phyloP scores from a whole-genome alignment of 2,113 vertebrate genomes.

The Mellivora capensis region DNA sequence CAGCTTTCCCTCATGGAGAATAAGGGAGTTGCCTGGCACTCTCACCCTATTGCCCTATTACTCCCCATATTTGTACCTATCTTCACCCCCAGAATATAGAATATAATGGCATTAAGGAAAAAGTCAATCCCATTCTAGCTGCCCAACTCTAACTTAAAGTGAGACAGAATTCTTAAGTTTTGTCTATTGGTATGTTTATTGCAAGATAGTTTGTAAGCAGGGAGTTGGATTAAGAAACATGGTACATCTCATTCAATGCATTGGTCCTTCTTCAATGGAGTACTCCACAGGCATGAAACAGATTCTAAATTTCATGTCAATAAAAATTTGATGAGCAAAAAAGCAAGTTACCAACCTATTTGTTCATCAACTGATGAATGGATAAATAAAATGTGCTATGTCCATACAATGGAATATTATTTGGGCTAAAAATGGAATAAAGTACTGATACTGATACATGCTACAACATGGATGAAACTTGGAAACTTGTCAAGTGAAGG shows the following conservation, averaged over 20 bases:
- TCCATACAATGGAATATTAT: neutral
- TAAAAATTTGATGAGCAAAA: neutral
- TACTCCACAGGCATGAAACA: neutral
- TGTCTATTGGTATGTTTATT: neutral
- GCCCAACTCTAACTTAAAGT: neutral
- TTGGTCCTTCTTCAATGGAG: neutral
- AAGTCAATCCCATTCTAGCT: neutral
- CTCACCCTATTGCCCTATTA: neutral
- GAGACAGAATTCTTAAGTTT: slow-evolving; percentile 13
- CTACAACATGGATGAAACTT: neutral
- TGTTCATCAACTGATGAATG: neutral
- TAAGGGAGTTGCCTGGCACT: neutral
- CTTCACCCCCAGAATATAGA: neutral
- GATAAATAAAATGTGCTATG: neutral
- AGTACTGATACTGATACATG: neutral
- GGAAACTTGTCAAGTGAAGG: neutral
- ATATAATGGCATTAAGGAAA: neutral
- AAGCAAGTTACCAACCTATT: neutral
- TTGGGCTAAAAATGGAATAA: neutral
- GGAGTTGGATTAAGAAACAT: neutral
- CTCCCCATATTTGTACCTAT: neutral
- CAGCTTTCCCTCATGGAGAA: neutral
- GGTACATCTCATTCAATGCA: neutral
- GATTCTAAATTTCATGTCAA: neutral
- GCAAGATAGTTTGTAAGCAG: neutral